These are phyloP conservation scores for Cheilosia scutellata DNA, from an alignment of 2,888 invertebrate species.

Conservation along the genomic window DNA sequence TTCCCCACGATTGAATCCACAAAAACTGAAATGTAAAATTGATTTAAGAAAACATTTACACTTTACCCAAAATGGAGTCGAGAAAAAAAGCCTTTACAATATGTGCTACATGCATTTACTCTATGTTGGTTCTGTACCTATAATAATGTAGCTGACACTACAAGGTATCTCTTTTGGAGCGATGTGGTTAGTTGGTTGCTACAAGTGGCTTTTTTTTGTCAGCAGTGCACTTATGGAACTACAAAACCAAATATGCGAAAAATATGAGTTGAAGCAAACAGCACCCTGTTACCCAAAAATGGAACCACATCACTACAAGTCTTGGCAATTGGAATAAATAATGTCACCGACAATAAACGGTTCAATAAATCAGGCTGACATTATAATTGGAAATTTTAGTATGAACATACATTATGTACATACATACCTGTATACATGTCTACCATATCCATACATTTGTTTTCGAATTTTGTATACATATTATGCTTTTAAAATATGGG, in stretches of 20 bases:
- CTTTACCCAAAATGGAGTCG: constrained; percentile 40
- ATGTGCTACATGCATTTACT: constrained; percentile 39
- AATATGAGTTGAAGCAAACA: constrained; percentile 57
- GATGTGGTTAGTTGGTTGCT: constrained; percentile 9
- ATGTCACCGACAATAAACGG: constrained; percentile 27
- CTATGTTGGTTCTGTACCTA: constrained; percentile 26
- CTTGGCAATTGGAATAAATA: constrained; percentile 1
- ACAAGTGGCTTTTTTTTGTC: background rate
- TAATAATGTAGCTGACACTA: constrained; percentile 30
- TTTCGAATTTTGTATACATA: background rate
- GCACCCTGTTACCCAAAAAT: constrained; percentile 46
- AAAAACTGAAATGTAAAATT: constrained; percentile 22
- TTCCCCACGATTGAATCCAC: constrained; percentile 6
- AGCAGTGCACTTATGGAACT: constrained; percentile 32
- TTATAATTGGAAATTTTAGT: background rate
- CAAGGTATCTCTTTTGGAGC: constrained; percentile 19
- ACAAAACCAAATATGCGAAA: constrained; percentile 50
- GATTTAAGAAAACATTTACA: constrained; percentile 32
- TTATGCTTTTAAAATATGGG: background rate
- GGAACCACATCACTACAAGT: constrained; percentile 36
- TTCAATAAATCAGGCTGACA: constrained; percentile 17
- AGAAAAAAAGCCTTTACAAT: constrained; percentile 38
- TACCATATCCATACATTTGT: background rate
- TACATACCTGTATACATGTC: background rate
- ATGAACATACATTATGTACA: background rate